Conservation (phyloP, 1,140 invertebrate genomes). For the Cephus cinctus region DNA sequence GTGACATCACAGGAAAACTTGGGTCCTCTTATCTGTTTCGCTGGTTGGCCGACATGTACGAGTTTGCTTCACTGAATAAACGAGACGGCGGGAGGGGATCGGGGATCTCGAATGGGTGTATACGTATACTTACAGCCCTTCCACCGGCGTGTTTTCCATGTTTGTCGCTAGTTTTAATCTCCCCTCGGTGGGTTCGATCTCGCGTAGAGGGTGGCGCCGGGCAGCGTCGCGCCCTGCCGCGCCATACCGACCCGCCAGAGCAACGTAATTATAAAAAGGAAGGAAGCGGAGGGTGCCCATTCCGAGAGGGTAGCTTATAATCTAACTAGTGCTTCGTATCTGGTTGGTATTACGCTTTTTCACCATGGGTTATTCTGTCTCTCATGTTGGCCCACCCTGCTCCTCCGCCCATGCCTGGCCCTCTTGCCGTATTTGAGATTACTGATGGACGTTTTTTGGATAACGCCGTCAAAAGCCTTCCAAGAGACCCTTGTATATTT, state of each 20-base stretch:
- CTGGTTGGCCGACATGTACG: constrained; percentile 12
- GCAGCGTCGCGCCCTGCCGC: no score
- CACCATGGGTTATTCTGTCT: no score
- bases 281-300: constrained; percentile 20
- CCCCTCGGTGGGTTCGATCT: constrained; percentile 17
- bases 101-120: no score
- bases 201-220: constrained; percentile 8
- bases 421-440: no score
- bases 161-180: constrained; percentile 35
- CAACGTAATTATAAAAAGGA: constrained; percentile 35
- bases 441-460: no score
- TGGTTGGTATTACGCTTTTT: no score
- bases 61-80: constrained; percentile 22
- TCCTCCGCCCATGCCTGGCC: no score
- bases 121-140: background rate
- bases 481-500: no score
- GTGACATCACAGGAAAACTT: constrained; percentile 22
- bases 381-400: no score
- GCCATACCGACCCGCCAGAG: no score
- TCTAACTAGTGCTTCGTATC: constrained; percentile 14
- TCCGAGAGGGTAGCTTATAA: constrained; percentile 15
- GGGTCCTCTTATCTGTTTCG: constrained; percentile 21
- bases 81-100: constrained; percentile 2
- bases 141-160: constrained; percentile 15
- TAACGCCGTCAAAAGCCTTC: no score